Base-by-base conservation (phyloP, 2,888 invertebrate species). In the Choreutis nemorana region DNA sequence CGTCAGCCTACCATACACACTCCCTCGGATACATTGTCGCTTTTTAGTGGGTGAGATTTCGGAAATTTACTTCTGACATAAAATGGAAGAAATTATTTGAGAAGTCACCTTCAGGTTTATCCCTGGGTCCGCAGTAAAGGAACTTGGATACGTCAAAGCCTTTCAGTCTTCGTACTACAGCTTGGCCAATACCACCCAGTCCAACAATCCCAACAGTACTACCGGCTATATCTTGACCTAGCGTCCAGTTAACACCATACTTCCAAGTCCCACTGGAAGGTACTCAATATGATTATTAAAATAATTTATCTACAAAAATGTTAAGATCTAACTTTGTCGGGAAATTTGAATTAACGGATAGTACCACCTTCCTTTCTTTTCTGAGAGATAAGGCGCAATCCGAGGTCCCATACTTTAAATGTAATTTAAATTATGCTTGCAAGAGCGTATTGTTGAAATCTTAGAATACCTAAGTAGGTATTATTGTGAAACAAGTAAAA, bases 161-260 rank as follows among this genome's bases (percentile, higher is more conserved):
- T 30, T 79, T 75, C 3, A 95, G 64, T 32, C 91, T 80, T 43
- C 85, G 82, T 1, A 87, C 87, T 18, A 94, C 83, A 0, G 87
- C 84, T 54, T 87, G 85, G 0, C 91, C 92, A 42, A 94, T 86
- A 28, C 86, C 83, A 0, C 94, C 94, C 10, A 93, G 73, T n/a
- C 94, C 94, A 7, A 89, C 84, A 35, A 92, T 85, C 1, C 94
- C 94, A 1, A 96, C 88, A 0, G 89, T 91, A 4, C 91, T 87
- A 21, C 83, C 86, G 0, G 82, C 73, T 14, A 97, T 77, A 33
- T 92, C 91, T 42, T 84, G 84, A 0, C 96, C 96, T 34, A 92
- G 72, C 61, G 87, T 73, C 89, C 90, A 94, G 33, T 87, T 81
- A 0, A 87, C 83, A 46, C 87, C 85, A 3, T 67, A 78, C 32